phyloP scores from a whole-genome alignment of 1,140 invertebrate genomes.

The Neodiprion pinetum region DNA sequence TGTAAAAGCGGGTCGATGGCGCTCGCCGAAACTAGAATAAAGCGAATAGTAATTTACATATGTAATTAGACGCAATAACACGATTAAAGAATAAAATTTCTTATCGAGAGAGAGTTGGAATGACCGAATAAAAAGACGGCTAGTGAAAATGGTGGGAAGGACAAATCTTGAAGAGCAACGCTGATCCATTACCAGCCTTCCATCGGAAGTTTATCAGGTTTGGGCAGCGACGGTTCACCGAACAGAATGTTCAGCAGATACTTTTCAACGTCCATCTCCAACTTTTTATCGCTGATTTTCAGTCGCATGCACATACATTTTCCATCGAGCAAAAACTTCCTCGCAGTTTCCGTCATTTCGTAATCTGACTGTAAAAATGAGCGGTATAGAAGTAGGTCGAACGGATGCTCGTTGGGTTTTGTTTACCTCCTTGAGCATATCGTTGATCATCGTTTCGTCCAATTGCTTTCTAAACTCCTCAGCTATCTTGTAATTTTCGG shows the following conservation, averaged over 20 bases:
- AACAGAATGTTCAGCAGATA: constrained; percentile 47
- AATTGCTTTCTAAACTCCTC: constrained; percentile 50
- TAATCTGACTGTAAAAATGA: constrained; percentile 42
- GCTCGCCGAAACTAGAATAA: constrained; percentile 43
- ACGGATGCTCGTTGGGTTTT: neutral
- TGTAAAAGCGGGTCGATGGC: constrained; percentile 45
- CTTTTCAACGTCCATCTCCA: constrained; percentile 48
- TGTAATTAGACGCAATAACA: too few species aligned
- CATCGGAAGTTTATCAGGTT: constrained; percentile 28
- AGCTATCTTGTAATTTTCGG: constrained; percentile 45
- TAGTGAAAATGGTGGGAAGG: too few species aligned
- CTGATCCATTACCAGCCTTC: constrained; percentile 47
- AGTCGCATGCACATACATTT: constrained; percentile 54
- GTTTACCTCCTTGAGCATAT: constrained; percentile 50
- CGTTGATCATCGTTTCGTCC: constrained; percentile 43
- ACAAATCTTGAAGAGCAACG: constrained; percentile 21
- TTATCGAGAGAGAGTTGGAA: too few species aligned
- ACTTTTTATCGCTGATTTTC: constrained; percentile 39
- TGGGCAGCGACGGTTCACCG: constrained; percentile 42
- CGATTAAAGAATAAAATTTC: neutral
- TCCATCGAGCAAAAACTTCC: constrained; percentile 50
- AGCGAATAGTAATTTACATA: neutral
- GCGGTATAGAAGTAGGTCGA: too few species aligned
- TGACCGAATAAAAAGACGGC: too few species aligned
- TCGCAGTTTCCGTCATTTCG: constrained; percentile 39